phyloP scores from a whole-genome alignment of 2,113 vertebrate genomes.

The Pongo abelii region DNA sequence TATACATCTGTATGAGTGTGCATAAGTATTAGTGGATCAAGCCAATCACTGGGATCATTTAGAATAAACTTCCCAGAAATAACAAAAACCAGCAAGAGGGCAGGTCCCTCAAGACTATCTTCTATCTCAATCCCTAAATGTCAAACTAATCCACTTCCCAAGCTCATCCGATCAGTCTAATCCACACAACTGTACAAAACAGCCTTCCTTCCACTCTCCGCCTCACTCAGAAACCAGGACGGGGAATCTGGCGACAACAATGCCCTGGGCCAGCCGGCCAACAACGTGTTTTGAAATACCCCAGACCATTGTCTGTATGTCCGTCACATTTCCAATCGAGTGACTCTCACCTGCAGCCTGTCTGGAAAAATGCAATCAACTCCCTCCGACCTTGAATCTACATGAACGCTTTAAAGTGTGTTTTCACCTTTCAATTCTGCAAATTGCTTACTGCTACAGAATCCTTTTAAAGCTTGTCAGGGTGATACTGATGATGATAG shows the following conservation, averaged over 20 bases:
- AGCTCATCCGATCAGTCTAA: not conserved
- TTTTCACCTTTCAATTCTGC: conserved; percentile 43
- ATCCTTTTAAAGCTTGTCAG: not conserved
- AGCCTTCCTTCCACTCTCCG: not conserved
- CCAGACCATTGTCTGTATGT: not conserved
- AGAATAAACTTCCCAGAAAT: not conserved
- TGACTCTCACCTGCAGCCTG: not conserved
- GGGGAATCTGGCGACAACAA: not conserved
- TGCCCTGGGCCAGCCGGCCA: not conserved
- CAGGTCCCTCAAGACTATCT: not conserved
- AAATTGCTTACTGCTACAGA: conserved; percentile 61
- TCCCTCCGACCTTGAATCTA: conserved; percentile 28
- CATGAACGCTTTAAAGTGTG: not conserved
- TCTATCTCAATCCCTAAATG: not conserved
- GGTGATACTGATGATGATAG: not conserved
- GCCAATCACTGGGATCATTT: not conserved
- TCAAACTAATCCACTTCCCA: not conserved
- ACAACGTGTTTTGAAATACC: not conserved
- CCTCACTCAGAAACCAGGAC: not conserved
- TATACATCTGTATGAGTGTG: no score
- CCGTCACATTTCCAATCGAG: not conserved
- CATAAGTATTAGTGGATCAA: not conserved
- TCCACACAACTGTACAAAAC: not conserved
- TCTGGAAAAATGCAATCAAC: conserved; percentile 27
- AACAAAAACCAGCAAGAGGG: not conserved